Evolutionary conservation across 2,888 invertebrate species (phyloP).

Genomic region (Drosophila dives): DNA sequence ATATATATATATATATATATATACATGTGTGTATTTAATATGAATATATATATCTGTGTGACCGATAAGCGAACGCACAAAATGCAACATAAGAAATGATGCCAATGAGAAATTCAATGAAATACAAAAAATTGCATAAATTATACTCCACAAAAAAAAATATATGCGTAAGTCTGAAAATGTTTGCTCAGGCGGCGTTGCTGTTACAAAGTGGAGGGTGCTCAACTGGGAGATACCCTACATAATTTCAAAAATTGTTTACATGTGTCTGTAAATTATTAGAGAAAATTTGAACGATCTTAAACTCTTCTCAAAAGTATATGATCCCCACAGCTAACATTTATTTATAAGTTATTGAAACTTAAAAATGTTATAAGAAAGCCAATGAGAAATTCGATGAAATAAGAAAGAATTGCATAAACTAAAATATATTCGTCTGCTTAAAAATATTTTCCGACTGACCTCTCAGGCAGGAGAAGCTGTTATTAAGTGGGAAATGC

Average conservation of each 20-base stretch:
- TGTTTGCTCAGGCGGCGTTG: background rate
- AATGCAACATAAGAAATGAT: slow-evolving; percentile 38
- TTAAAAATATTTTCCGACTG: background rate
- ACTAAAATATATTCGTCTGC: slow-evolving; percentile 33
- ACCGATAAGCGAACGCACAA: slow-evolving; percentile 17
- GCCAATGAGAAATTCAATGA: slow-evolving; percentile 17
- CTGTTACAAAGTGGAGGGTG: background rate
- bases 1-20: slow-evolving; percentile 14
- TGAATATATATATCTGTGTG: slow-evolving; percentile 8
- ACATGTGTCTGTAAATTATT: no score
- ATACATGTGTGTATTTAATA: no score
- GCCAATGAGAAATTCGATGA: slow-evolving; percentile 10
- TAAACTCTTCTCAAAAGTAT: no score
- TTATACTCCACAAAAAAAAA: slow-evolving; percentile 43
- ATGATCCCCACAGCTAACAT: no score
- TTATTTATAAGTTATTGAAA: no score
- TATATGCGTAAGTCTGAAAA: slow-evolving; percentile 1
- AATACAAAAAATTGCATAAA: slow-evolving; percentile 46
- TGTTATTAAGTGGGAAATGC: no score
- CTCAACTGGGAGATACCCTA: background rate
- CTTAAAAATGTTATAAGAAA: no score
- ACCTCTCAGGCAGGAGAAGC: no score
- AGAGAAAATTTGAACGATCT: no score
- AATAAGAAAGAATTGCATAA: slow-evolving; percentile 42
- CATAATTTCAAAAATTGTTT: no score